Evolutionary conservation across 2,888 invertebrate species (phyloP), one percentile per base, ranked within the genome.

Genomic region (Ceriagrion tenellum): DNA sequence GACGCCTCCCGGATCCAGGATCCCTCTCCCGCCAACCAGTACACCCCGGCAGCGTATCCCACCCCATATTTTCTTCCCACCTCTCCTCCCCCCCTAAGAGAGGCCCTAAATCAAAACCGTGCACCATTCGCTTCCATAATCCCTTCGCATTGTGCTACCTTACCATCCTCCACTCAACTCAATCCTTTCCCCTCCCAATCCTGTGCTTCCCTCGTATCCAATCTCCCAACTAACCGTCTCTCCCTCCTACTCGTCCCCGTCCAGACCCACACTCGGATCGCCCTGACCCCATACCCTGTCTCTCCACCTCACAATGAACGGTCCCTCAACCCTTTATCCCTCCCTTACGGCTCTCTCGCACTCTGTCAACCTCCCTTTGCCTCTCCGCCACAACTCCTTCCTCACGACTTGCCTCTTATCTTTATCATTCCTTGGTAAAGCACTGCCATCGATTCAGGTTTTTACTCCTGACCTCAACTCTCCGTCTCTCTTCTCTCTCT

Each of bases 361-460:
- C 47, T 47, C 90, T 90, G 23, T 90, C 55, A 47, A 18, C 56
- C 26, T 16, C 91, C 59, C 35, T 59, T 59, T 63, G 26, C 55
- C 35, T 91, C 91, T 63, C 63, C 26, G n/a, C 93, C 16, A 16
- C 47, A 91, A 55, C 63, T 69, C n/a, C 74, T 93, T 81, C 69
- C 93, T 93, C 93, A 93, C 93, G 93, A 93, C 47, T 74, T 56
- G 26, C 18, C 47, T 26, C 93, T 93, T 93, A 93, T 93, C 93
- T 69, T 74, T 93, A 69, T 91, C 91, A 91, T 69, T 91, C 91
- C 8, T 63, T 23, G 63, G 91, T 59, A 69, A 91, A 35, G 91
- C 69, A 93, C 69, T 69, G 93, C 93, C 69, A 74, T 47, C 40
- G 69, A 93, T 93, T 59, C 93, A 93, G 47, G 47, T 93, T 93